phyloP scores from a whole-genome alignment of 2,888 invertebrate genomes.

The Hydropsyche betteni region DNA sequence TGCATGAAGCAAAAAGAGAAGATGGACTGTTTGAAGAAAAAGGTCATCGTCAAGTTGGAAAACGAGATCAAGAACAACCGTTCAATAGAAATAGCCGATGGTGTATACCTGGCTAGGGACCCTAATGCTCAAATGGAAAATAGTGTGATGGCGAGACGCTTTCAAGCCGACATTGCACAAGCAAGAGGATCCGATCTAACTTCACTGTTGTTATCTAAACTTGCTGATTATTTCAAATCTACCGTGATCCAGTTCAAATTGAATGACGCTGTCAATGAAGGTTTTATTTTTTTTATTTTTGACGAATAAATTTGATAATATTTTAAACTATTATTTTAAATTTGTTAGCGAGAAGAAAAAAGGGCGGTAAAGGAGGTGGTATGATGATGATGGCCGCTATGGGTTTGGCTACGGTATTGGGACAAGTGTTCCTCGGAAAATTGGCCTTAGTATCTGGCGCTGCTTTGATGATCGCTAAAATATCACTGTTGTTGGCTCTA shows the following conservation, averaged over 20 bases:
- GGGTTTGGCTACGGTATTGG: constrained; percentile 71
- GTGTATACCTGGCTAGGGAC: constrained; percentile 46
- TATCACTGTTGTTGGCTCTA: constrained; percentile 69
- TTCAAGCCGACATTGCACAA: constrained; percentile 47
- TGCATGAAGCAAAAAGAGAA: constrained; percentile 57
- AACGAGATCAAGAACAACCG: constrained; percentile 45
- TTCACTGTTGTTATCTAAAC: constrained; percentile 57
- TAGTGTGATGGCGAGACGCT: constrained; percentile 34
- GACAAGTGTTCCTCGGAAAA: constrained; percentile 74
- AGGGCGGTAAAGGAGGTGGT: constrained; percentile 54
- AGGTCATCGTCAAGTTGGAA: constrained; percentile 48
- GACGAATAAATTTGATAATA: background rate
- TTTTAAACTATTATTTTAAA: constrained; percentile 11
- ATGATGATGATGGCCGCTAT: constrained; percentile 55
- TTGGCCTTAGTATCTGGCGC: constrained; percentile 74
- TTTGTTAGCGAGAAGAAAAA: constrained; percentile 60
- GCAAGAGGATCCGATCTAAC: constrained; percentile 43
- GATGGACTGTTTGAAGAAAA: constrained; percentile 52
- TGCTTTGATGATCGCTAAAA: constrained; percentile 73
- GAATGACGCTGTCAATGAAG: constrained; percentile 55
- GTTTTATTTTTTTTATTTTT: constrained; percentile 38
- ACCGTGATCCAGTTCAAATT: constrained; percentile 59
- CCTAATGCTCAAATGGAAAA: constrained; percentile 44
- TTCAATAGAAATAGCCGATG: constrained; percentile 43
- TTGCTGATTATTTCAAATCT: constrained; percentile 60